phyloP scores from a whole-genome alignment of 1,140 invertebrate species.

The Drosophila kohkoa region DNA sequence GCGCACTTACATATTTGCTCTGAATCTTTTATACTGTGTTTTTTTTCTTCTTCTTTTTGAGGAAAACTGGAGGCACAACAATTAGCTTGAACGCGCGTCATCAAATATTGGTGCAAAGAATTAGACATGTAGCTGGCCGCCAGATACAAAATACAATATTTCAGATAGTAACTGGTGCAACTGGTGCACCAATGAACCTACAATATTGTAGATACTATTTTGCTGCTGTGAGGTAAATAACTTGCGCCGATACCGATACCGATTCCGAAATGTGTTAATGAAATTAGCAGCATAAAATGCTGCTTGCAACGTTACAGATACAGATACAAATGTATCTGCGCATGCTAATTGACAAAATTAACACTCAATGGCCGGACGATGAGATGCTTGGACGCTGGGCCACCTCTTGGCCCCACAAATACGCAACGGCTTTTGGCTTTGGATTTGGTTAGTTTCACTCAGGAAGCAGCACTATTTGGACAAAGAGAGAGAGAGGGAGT shows the following conservation, averaged over 20 bases:
- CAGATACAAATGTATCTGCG: slow-evolving; percentile 76
- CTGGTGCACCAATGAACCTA: slow-evolving; percentile 35
- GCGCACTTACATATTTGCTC: slow-evolving; percentile 70
- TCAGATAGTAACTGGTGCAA: slow-evolving; percentile 36
- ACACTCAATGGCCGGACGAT: slow-evolving; percentile 63
- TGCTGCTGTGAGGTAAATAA: slow-evolving; percentile 53
- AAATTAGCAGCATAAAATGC: slow-evolving; percentile 84
- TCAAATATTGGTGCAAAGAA: slow-evolving; percentile 67
- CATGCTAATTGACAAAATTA: slow-evolving; percentile 84
- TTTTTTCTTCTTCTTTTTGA: neutral
- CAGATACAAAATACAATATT: slow-evolving; percentile 11
- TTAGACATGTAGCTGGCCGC: slow-evolving; percentile 43
- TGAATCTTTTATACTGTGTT: slow-evolving; percentile 18
- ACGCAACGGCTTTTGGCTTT: slow-evolving; percentile 60
- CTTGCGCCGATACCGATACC: slow-evolving; percentile 49
- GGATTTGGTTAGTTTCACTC: slow-evolving; percentile 74
- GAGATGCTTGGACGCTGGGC: neutral
- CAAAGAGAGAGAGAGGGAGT: neutral
- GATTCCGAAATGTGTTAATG: slow-evolving; percentile 79
- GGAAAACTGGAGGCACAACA: slow-evolving; percentile 37
- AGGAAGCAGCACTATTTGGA: slow-evolving; percentile 47
- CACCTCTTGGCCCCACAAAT: slow-evolving; percentile 39
- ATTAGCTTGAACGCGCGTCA: slow-evolving; percentile 67
- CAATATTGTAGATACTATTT: slow-evolving; percentile 15
- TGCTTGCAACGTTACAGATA: slow-evolving; percentile 74